Base-by-base conservation (phyloP, 2,113 vertebrate species). In the Clarias magur region DNA sequence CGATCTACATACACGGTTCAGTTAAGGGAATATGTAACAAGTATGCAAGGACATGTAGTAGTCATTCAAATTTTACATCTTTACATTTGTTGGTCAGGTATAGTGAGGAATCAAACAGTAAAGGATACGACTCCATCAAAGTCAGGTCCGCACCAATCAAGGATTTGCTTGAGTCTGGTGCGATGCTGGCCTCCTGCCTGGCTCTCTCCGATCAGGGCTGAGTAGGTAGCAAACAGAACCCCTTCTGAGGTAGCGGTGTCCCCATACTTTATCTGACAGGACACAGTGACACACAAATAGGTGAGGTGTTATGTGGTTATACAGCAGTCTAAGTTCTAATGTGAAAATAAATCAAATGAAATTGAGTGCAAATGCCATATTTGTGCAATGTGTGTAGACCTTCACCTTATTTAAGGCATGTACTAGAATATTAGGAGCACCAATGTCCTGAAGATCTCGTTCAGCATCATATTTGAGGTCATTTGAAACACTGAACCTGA, bases 191-290 rank as follows among this genome's bases (percentile, higher is more conserved):
- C 98, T 0, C 98, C 98, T 0, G 97, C 98, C 89, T 98, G 98
- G 94, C 98, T 99, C 91, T 99, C 98, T 0, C 98, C 98, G 0
- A 99, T 99, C 92, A 99, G 95, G 30, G 98, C 98, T 0, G 98
- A 99, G 91, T 99, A 99, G 56, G 98, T 99, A 88, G 97, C 98
- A 79, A 99, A 99, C 90, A 99, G 95, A 91, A 99, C 96, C 92
- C 98, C 98, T 95, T 99, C 98, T 94, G 98, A 99, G 96, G 98
- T 97, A 96, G 98, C 97, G 92, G 97, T 99, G 96, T 99, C 98
- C 85, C 98, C 98, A 0, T 99, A 99, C 93, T 98, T 99, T 91
- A 99, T 99, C 98, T 99, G 91, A 85, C 19, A 89, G 23, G 80
- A 38, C 84, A 78, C 1, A 59, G 25, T 54, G 19, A 79, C 23